Base-by-base conservation (phyloP, 2,888 invertebrate genomes). In the Patella depressa region DNA sequence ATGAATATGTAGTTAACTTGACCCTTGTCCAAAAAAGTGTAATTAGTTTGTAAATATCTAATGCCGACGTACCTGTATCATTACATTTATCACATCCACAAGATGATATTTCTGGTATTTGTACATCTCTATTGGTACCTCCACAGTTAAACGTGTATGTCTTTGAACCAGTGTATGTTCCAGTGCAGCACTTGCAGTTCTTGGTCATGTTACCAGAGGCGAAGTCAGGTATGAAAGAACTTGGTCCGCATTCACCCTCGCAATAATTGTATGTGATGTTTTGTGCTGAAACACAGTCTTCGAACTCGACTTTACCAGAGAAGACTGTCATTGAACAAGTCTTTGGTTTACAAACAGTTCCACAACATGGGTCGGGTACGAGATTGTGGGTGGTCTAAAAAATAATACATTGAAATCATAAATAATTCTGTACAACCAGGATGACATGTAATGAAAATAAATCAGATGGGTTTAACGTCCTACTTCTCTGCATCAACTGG, bases 261-360 rank as follows among this genome's bases (percentile, higher is more conserved):
- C 65, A 65, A 65, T 65, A 65, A 65, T 24, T 65, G 14, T 65
- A 65, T 19, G 65, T 65, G 65, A 65, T 65, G 65, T 65, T 65
- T 5, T 24, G 19, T 65, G 19, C 14, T 65, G 65, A 65, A 14
- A 65, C 65, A 24, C 65, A 65, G 14, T 24, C 24, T 0, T 19
- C 9, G 65, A 65, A 65, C 24, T 3, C 2, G 19, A 24, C 65
- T 19, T 24, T 14, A 24, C 65, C 65, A 12, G 65, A 65, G 65
- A 65, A 65, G 19, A 24, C 24, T 24, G 19, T 14, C 65, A 65
- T 65, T 24, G 65, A 65, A 24, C 65, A 65, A 24, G 24, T 9
- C 14, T 65, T 65, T 24, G 65, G 65, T 65, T 24, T 24, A 65
- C 65, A 65, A 12, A 24, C 24, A 65, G 65, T 65, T 24, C 65